Evolutionary conservation across 2,113 vertebrate genomes (phyloP).

Genomic region (Ictalurus punctatus): DNA sequence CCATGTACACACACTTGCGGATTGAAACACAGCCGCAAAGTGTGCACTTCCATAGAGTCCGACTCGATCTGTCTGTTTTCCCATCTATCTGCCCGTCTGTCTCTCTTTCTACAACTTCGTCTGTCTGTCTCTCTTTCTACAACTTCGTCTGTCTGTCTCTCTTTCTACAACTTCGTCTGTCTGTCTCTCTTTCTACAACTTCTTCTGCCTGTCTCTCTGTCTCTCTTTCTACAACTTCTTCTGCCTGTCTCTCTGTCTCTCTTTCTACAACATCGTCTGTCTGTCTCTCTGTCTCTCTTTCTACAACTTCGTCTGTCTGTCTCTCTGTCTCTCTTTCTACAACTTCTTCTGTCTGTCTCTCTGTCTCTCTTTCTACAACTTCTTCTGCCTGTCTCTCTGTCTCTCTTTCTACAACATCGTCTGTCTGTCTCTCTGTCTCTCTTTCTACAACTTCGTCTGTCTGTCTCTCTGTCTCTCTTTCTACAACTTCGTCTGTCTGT

Average conservation of each 20-base stretch:
- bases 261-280: background rate
- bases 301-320: background rate
- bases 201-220: background rate
- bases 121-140: background rate
- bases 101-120: too few species aligned
- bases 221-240: background rate
- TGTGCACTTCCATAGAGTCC: background rate
- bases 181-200: too few species aligned
- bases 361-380: background rate
- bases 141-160: background rate
- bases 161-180: too few species aligned
- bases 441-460: background rate
- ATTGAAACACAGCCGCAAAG: background rate
- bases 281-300: background rate
- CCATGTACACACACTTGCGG: slow-evolving; percentile 12
- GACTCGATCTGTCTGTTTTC: background rate
- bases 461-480: background rate
- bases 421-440: background rate
- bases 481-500: background rate
- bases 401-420: too few species aligned
- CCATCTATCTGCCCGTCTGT: background rate
- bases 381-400: background rate
- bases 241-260: background rate
- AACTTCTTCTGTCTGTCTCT: background rate
- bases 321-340: background rate